Conservation (phyloP, 2,888 invertebrate species). For the Oscheius myriophilus region DNA sequence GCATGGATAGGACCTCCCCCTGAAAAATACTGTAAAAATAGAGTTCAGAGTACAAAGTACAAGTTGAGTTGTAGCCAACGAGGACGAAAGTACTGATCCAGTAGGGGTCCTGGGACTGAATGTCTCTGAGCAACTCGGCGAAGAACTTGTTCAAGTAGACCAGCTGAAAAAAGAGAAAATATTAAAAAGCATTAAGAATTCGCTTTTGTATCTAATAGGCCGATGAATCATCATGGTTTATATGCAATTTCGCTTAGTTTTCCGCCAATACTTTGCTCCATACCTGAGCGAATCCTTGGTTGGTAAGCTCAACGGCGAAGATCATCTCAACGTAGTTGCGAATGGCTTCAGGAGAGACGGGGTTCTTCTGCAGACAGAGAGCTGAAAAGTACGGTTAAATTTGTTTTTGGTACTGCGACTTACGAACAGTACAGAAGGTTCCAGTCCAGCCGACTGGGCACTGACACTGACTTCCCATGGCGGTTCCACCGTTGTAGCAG, state of each 20-base stretch:
- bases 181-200: too few relatives aligned
- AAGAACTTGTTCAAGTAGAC: constrained; percentile 37
- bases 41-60: constrained; percentile 1
- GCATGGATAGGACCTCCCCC: constrained; percentile 50
- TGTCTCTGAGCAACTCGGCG: constrained; percentile 49
- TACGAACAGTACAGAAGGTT: constrained; percentile 46
- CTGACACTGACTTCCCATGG: constrained; percentile 41
- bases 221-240: too few relatives aligned
- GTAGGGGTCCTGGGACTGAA: constrained; percentile 37
- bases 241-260: too few relatives aligned
- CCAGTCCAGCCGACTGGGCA: constrained; percentile 56
- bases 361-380: constrained; percentile 44
- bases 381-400: constrained; percentile 26
- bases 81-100: constrained; percentile 56
- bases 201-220: too few relatives aligned
- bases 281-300: constrained; percentile 38
- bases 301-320: constrained; percentile 54
- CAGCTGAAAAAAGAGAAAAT: constrained; percentile 31
- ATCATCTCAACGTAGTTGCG: constrained; percentile 53
- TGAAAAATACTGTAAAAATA: background rate
- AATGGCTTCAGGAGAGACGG: constrained; percentile 38
- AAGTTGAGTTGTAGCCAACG: constrained; percentile 55
- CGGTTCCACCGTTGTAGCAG: constrained; percentile 61
- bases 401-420: background rate
- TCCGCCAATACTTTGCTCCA: too few relatives aligned